phyloP scores from a whole-genome alignment of 2,113 vertebrate species.

The Numida meleagris region DNA sequence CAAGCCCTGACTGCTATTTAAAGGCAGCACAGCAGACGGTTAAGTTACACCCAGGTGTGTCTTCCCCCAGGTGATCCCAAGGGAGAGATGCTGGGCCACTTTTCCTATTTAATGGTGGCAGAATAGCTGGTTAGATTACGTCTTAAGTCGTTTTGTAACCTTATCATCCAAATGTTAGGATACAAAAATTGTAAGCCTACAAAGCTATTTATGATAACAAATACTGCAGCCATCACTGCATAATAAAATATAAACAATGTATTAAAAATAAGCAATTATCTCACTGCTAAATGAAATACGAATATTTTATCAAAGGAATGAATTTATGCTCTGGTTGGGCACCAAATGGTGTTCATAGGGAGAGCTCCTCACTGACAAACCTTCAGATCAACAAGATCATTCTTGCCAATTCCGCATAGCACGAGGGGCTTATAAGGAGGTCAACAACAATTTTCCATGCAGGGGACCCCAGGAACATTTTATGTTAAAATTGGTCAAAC shows the following conservation, averaged over 20 bases:
- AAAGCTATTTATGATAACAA: slow-evolving; percentile 59
- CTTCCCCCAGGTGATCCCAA: slow-evolving; percentile 71
- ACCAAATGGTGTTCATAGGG: neutral
- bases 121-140: slow-evolving; percentile 65
- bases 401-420: neutral
- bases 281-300: neutral
- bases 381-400: neutral
- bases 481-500: neutral
- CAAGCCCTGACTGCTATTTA: slow-evolving; percentile 73
- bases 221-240: slow-evolving; percentile 59
- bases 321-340: neutral
- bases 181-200: slow-evolving; percentile 48
- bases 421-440: slow-evolving; percentile 12
- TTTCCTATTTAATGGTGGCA: slow-evolving; percentile 70
- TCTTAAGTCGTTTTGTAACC: slow-evolving; percentile 35
- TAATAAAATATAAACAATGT: slow-evolving; percentile 63
- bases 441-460: neutral
- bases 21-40: slow-evolving; percentile 72
- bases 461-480: neutral
- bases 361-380: neutral
- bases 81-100: slow-evolving; percentile 68
- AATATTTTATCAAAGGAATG: slow-evolving; percentile 42
- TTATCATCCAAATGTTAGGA: slow-evolving; percentile 52
- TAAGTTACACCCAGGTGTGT: slow-evolving; percentile 76
- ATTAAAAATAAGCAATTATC: slow-evolving; percentile 52